phyloP scores from a whole-genome alignment of 1,140 invertebrate species.

The Idris sp. region DNA sequence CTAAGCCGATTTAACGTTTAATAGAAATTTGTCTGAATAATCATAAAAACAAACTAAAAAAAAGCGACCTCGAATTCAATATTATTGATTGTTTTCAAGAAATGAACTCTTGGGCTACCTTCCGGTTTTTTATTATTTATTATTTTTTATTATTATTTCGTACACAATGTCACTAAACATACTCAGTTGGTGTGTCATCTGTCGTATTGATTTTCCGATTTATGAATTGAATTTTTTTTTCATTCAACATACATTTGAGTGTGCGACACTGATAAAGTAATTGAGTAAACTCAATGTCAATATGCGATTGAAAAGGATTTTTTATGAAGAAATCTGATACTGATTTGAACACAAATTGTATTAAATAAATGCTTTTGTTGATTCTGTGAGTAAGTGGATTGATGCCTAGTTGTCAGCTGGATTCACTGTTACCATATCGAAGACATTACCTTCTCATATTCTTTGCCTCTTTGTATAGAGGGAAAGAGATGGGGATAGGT shows the following conservation, averaged over 20 bases:
- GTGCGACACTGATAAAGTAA: slow-evolving; percentile 33
- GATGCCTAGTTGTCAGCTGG: neutral
- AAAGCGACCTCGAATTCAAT: slow-evolving; percentile 60
- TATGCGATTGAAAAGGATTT: slow-evolving; percentile 1
- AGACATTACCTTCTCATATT: too few species aligned
- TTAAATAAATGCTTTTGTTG: too few species aligned
- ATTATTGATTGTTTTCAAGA: slow-evolving; percentile 65
- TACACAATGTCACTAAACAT: slow-evolving; percentile 22
- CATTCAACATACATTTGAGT: too few species aligned
- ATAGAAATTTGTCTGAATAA: too few species aligned
- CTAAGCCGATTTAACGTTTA: too few species aligned
- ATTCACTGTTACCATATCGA: too few species aligned
- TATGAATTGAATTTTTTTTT: too few species aligned
- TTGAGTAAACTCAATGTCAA: slow-evolving; percentile 13
- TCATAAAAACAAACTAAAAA: slow-evolving; percentile 38
- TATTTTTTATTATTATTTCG: slow-evolving; percentile 29
- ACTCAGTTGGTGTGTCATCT: slow-evolving; percentile 46
- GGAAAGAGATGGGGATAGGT: slow-evolving; percentile 17
- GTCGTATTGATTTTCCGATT: slow-evolving; percentile 77
- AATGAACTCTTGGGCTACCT: slow-evolving; percentile 65
- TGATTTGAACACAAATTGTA: neutral
- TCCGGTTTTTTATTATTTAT: slow-evolving; percentile 46
- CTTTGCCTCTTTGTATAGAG: too few species aligned
- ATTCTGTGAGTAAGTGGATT: neutral
- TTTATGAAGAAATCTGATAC: neutral